phyloP scores from a whole-genome alignment of 1,140 invertebrate genomes.

The Goniozus legneri region DNA sequence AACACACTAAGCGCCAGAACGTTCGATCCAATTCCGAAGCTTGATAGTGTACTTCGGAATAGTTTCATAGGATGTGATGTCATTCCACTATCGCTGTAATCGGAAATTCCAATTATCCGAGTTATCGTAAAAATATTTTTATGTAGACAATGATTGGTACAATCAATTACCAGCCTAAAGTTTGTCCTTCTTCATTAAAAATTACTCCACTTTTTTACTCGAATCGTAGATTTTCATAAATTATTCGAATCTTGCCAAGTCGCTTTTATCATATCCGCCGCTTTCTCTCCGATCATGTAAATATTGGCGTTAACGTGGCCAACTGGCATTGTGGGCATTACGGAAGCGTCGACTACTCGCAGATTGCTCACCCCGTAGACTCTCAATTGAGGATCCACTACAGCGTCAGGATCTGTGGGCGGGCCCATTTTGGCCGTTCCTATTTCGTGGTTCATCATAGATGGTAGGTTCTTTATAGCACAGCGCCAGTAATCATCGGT shows the following conservation, averaged over 20 bases:
- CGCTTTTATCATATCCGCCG: slow-evolving; percentile 71
- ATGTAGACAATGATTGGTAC: too few relatives aligned
- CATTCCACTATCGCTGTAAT: too few relatives aligned
- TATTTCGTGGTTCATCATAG: slow-evolving; percentile 68
- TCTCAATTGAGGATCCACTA: slow-evolving; percentile 69
- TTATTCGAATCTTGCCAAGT: slow-evolving; percentile 27
- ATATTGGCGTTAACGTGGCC: slow-evolving; percentile 73
- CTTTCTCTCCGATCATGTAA: slow-evolving; percentile 86
- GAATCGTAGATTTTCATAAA: too few relatives aligned
- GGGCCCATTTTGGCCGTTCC: slow-evolving; percentile 78
- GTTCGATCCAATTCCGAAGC: too few relatives aligned
- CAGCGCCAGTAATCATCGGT: slow-evolving; percentile 73
- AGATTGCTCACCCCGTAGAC: slow-evolving; percentile 68
- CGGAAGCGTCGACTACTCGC: slow-evolving; percentile 71
- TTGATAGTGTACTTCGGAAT: too few relatives aligned
- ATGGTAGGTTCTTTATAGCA: slow-evolving; percentile 60
- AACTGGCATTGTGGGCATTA: slow-evolving; percentile 70
- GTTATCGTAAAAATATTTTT: too few relatives aligned
- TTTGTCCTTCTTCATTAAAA: too few relatives aligned
- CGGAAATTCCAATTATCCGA: too few relatives aligned
- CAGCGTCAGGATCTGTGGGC: slow-evolving; percentile 60
- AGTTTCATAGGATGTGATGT: too few relatives aligned
- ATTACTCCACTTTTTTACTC: too few relatives aligned
- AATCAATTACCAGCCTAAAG: too few relatives aligned
- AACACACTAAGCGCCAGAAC: too few relatives aligned